A percentile compares a stretch with the other conserved stretches of the same genome.
These are phyloP conservation scores for Callorhinus ursinus DNA, from an alignment of 2,113 vertebrate species.

Conservation along the genomic window DNA sequence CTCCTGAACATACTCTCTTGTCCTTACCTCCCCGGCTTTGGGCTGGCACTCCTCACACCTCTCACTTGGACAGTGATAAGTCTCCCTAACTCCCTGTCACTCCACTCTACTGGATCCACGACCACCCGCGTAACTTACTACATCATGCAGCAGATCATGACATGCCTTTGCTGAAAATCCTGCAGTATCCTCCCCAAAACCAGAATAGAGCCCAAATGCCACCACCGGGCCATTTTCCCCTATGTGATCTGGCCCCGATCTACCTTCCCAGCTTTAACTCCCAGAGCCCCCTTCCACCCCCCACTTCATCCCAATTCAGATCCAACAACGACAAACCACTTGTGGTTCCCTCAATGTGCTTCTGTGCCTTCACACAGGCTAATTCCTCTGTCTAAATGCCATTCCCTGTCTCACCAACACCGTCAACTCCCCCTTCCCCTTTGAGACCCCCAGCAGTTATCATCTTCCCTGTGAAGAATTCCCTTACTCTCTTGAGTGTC, in stretches of 20 bases:
- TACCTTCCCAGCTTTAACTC: neutral
- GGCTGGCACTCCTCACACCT: neutral
- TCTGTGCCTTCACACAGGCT: neutral
- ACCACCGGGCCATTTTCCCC: neutral
- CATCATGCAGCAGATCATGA: neutral
- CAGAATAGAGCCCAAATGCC: neutral
- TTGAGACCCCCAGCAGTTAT: neutral
- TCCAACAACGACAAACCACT: neutral
- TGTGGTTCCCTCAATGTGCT: neutral
- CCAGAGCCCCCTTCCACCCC: fast-evolving
- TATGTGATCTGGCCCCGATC: fast-evolving
- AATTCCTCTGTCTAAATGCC: neutral
- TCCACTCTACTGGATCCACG: neutral
- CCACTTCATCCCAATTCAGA: neutral
- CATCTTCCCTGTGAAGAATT: neutral
- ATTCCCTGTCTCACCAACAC: neutral
- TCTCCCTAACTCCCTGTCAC: neutral
- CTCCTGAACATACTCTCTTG: neutral
- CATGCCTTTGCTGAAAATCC: neutral
- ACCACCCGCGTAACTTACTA: neutral
- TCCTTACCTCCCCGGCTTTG: neutral
- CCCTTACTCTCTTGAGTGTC: neutral
- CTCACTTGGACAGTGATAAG: fast-evolving
- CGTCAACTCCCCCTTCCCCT: neutral
- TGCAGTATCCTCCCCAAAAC: neutral